phyloP scores from a whole-genome alignment of 2,113 vertebrate species.

The Sula dactylatra region DNA sequence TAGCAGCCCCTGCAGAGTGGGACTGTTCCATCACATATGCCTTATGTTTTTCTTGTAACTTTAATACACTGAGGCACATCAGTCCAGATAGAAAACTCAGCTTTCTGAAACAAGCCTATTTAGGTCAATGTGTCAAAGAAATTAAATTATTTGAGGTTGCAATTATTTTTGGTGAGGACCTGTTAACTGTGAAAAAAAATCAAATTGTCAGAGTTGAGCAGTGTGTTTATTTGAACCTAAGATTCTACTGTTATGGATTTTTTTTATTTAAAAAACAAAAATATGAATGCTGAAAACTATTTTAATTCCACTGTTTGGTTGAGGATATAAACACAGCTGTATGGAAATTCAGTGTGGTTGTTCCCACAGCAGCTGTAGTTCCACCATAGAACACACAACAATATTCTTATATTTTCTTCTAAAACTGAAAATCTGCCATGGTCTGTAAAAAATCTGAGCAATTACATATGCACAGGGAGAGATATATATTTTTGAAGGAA shows the following conservation, averaged over 20 bases:
- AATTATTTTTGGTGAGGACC: neutral
- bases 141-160: neutral
- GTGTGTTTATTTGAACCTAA: neutral
- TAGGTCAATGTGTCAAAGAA: slow-evolving; percentile 36
- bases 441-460: neutral
- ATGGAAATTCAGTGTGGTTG: neutral
- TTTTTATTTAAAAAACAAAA: neutral
- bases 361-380: slow-evolving; percentile 27
- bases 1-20: neutral
- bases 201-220: neutral
- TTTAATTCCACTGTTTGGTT: neutral
- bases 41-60: neutral
- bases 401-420: neutral
- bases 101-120: neutral
- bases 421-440: neutral
- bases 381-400: neutral
- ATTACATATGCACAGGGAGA: neutral
- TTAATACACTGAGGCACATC: neutral
- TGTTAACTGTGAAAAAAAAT: neutral
- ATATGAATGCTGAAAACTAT: neutral
- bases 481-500: neutral
- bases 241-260: neutral
- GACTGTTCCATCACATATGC: neutral
- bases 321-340: slow-evolving; percentile 17
- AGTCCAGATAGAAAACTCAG: neutral